Conservation (phyloP, 2,888 invertebrate species). For the Anaspis maculata region DNA sequence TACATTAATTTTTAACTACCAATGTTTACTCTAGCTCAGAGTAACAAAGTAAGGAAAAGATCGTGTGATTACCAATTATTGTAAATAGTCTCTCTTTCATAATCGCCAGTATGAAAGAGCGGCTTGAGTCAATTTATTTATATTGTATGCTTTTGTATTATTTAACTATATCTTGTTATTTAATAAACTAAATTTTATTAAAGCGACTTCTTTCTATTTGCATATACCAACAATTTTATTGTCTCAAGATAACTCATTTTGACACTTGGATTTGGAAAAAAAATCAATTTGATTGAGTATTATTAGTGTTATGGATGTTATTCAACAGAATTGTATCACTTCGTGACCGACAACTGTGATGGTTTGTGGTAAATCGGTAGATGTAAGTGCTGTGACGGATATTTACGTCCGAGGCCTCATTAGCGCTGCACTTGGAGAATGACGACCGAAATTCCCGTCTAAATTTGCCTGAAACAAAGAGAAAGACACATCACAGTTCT, state of each 20-base stretch:
- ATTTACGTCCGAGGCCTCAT: conserved; percentile 18
- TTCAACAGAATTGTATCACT: conserved; percentile 26
- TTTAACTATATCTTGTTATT: conserved; percentile 39
- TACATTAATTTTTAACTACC: conserved; percentile 1
- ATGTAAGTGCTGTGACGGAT: conserved; percentile 26
- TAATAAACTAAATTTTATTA: conserved; percentile 42
- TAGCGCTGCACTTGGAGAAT: conserved; percentile 22
- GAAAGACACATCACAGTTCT: conserved; percentile 1
- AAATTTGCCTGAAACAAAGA: conserved; percentile 27
- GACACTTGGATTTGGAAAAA: too few species aligned
- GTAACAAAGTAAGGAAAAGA: too few species aligned
- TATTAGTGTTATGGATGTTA: conserved; percentile 8
- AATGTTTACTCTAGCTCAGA: too few species aligned
- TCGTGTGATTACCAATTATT: conserved; percentile 32
- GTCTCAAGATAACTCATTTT: too few species aligned
- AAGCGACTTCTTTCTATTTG: too few species aligned
- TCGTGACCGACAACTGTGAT: conserved; percentile 21
- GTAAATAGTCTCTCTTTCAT: conserved; percentile 27
- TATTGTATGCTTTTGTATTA: conserved; percentile 38
- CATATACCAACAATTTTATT: too few species aligned
- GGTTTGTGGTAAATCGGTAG: conserved; percentile 27
- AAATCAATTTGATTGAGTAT: too few species aligned
- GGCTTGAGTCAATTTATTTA: conserved; percentile 27
- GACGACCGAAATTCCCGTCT: conserved; percentile 27
- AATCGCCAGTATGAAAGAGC: conserved; percentile 37